These are phyloP conservation scores for Microcebus tavaratra DNA, from an alignment of 2,113 vertebrate genomes.

Conservation along the genomic window DNA sequence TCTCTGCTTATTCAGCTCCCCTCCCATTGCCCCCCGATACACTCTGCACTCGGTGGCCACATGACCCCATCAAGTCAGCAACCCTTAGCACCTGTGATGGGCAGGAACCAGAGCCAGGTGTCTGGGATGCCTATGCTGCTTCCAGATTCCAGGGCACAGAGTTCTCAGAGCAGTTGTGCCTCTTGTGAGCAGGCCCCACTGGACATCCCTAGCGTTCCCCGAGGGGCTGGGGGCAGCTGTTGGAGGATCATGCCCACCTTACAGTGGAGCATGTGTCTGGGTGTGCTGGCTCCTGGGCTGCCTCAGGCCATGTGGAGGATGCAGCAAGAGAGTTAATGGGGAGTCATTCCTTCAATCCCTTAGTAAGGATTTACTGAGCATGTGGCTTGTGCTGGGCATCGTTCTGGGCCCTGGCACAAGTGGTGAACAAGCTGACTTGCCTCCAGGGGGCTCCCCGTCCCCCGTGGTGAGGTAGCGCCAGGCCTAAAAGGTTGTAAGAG, in stretches of 20 bases:
- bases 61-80: neutral
- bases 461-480: neutral
- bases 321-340: neutral
- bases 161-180: neutral
- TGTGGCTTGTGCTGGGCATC: too few species aligned
- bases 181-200: neutral
- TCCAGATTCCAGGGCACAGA: accelerated
- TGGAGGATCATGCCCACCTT: neutral
- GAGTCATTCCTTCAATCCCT: neutral
- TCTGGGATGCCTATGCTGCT: neutral
- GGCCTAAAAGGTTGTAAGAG: neutral
- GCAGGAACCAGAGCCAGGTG: neutral
- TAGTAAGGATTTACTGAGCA: neutral
- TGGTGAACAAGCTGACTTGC: too few species aligned
- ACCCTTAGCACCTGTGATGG: neutral
- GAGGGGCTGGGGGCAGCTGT: too few species aligned
- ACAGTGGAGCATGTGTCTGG: neutral
- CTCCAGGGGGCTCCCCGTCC: neutral
- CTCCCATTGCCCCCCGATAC: neutral
- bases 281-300: neutral
- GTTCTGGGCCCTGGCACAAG: neutral
- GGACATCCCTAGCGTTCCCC: neutral
- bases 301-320: neutral
- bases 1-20: neutral
- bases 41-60: neutral